Evolutionary conservation across 2,888 invertebrate species (phyloP).

Genomic region (Galerucella pusilla): DNA sequence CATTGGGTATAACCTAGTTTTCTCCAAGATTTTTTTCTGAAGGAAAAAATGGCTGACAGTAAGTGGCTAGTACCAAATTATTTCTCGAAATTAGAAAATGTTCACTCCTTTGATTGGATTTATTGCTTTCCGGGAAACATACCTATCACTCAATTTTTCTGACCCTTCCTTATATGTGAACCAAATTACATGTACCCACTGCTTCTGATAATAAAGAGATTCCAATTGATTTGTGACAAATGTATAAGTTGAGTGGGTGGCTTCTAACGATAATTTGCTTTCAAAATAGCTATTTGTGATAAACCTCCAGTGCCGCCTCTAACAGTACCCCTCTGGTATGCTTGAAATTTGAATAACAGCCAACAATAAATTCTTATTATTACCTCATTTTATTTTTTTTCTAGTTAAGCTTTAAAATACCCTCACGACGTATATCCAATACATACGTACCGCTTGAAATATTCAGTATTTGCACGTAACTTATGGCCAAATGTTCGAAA

Average conservation of each 20-base stretch:
- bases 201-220: no score
- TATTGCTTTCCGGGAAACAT: no score
- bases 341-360: background rate
- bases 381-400: background rate
- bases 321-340: background rate
- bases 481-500: background rate
- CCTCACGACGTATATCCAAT: conserved; percentile 3
- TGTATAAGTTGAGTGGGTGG: background rate
- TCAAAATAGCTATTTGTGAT: background rate
- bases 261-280: background rate
- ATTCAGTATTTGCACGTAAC: conserved; percentile 2
- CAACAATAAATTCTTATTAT: background rate
- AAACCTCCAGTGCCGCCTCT: background rate
- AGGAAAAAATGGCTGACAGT: no score
- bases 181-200: no score
- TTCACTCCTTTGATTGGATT: no score
- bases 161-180: no score
- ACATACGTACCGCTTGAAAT: background rate
- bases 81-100: no score
- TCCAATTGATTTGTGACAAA: no score
- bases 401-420: background rate
- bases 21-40: no score
- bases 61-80: no score
- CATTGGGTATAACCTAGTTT: no score
- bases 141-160: no score